Conservation (phyloP, 2,113 vertebrate species). For the Aramus guarauna region DNA sequence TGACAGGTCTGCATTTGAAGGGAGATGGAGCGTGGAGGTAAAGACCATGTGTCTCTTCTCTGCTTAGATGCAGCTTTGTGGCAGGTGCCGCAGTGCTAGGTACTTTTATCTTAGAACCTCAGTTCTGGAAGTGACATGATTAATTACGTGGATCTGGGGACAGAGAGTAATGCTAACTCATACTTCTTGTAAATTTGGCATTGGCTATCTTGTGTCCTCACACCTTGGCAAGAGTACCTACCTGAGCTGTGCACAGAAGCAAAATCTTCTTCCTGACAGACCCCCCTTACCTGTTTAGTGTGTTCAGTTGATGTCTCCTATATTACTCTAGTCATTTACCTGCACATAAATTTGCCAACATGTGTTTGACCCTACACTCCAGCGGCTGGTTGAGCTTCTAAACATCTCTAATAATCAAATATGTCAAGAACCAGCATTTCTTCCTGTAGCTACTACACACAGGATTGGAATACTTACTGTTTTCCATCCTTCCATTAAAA, state of each 20-base stretch:
- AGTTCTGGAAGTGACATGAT: not conserved
- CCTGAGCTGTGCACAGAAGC: not conserved
- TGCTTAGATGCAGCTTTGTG: not conserved
- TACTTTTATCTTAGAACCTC: not conserved
- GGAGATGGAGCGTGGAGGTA: not conserved
- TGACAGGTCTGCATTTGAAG: not conserved
- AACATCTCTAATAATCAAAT: not conserved
- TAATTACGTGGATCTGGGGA: not conserved
- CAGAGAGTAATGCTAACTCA: not conserved
- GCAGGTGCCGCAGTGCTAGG: not conserved
- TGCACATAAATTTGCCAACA: not conserved
- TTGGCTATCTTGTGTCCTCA: not conserved
- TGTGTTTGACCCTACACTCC: not conserved
- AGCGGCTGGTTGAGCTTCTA: not conserved
- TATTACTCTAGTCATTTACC: not conserved
- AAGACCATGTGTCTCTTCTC: not conserved
- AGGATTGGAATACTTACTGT: not conserved
- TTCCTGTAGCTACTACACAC: not conserved
- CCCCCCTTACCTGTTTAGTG: not conserved
- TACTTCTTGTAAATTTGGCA: not conserved
- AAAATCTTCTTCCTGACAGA: not conserved
- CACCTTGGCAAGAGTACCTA: not conserved
- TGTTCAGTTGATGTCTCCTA: not conserved
- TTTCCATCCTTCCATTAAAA: not conserved
- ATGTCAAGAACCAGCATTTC: not conserved